phyloP scores from a whole-genome alignment of 2,797 vertebrate species.

The Pelochelys cantorii region DNA sequence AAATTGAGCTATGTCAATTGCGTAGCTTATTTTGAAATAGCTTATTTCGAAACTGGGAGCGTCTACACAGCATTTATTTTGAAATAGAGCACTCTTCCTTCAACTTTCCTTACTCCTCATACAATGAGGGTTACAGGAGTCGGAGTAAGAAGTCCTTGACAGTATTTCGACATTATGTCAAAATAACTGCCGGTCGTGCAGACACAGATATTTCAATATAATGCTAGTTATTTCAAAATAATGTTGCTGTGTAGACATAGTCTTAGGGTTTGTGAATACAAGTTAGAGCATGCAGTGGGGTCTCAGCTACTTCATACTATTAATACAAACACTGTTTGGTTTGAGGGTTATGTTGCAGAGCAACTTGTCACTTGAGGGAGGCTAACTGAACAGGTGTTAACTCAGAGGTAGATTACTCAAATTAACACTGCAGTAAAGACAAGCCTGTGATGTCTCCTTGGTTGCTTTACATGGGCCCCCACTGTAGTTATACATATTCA shows the following conservation, averaged over 20 bases:
- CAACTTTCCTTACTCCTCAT: too few species aligned
- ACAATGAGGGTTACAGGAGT: too few species aligned
- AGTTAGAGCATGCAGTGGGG: slow-evolving; percentile 18
- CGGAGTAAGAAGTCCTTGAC: too few species aligned
- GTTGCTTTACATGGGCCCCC: background rate
- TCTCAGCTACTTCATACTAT: background rate
- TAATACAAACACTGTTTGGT: background rate
- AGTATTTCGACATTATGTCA: too few species aligned
- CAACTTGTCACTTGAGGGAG: background rate
- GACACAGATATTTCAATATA: too few species aligned
- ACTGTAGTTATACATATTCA: slow-evolving; percentile 51
- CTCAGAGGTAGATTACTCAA: background rate
- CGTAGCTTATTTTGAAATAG: too few species aligned
- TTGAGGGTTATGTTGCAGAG: background rate
- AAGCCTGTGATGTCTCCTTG: background rate
- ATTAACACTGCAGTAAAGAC: background rate
- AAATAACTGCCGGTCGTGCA: too few species aligned
- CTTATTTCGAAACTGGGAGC: too few species aligned
- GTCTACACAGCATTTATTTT: too few species aligned
- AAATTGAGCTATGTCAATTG: too few species aligned
- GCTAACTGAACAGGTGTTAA: slow-evolving; percentile 39
- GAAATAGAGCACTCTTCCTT: too few species aligned
- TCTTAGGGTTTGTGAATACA: slow-evolving; percentile 31
- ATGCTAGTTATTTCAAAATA: too few species aligned
- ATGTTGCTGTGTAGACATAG: background rate